Evolutionary conservation across 2,888 invertebrate species (phyloP), one percentile per base, ranked within the genome.

Genomic region (Allygus modestus): DNA sequence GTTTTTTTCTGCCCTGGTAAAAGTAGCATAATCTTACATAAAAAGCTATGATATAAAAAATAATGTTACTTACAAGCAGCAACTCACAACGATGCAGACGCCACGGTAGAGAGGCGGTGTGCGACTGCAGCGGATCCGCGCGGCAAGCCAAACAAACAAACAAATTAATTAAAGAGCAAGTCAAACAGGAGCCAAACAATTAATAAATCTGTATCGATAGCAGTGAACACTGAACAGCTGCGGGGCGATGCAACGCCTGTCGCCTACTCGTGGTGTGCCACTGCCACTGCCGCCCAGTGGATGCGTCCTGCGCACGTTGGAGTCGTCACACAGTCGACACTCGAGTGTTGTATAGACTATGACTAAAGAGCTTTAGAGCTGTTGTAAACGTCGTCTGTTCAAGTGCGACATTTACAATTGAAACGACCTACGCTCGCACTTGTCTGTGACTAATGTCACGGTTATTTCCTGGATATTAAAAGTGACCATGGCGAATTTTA

Each of bases 141-240:
- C 31, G 69, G 33, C 31, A 69, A 2, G n/a, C n/a, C 69, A 33
- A n/a, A 28, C 33, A 61, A 61, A 61, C 61, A 69, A 69, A 69
- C 69, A 69, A 15, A 69, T 69, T 69, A 69, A 69, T 69, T 69
- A 69, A 69, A 69, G 31, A 28, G 69, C 69, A 69, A 69, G 69
- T 69, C 69, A 69, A 69, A 69, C 69, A 69, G 69, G 17, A 69
- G 69, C 69, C 69, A 69, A 69, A 69, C 69, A 69, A 69, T 69
- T 69, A 69, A 69, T 69, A 69, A 69, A 69, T 69, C 69, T 69
- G 69, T 69, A 69, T 69, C 69, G 69, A 69, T 31, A 69, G 31
- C 17, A 4, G 54, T 54, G 9, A 54, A 20, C 54, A 23, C 15
- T 54, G n/a, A 17, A 31, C 69, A 33, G 33, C 69, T 20, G 69